These are phyloP conservation scores for Macropodus opercularis DNA, from an alignment of 2,797 vertebrate species.

Conservation along the genomic window DNA sequence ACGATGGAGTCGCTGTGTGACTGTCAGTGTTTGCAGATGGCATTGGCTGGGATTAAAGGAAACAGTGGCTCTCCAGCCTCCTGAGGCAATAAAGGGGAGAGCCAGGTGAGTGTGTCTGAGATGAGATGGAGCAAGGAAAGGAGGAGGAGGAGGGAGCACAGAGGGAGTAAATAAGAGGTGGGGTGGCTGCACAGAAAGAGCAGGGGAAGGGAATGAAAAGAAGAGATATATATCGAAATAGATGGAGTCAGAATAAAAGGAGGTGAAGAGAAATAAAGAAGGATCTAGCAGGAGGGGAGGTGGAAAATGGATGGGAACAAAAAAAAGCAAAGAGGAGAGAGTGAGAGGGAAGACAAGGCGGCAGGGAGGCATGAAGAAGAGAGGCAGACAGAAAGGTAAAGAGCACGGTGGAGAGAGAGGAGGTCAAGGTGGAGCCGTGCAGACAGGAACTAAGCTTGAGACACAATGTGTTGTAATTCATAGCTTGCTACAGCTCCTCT, in stretches of 20 bases:
- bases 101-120: constrained; percentile 91
- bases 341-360: constrained; percentile 50
- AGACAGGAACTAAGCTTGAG: constrained; percentile 80
- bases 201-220: constrained; percentile 61
- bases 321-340: constrained; percentile 23
- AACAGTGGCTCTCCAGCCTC: constrained; percentile 78
- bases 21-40: constrained; percentile 74
- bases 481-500: constrained; percentile 84
- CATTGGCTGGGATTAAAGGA: constrained; percentile 80
- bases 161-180: constrained; percentile 73
- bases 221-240: constrained; percentile 68
- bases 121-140: constrained; percentile 74
- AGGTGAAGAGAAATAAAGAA: constrained; percentile 58
- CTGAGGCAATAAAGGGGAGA: constrained; percentile 84
- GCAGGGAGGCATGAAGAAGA: constrained; percentile 64
- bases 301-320: constrained; percentile 51
- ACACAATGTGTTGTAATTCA: constrained; percentile 95
- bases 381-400: constrained; percentile 67
- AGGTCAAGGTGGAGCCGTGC: constrained; percentile 79
- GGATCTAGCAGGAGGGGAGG: constrained; percentile 47
- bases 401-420: constrained; percentile 59
- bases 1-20: constrained; percentile 67
- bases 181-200: constrained; percentile 53
- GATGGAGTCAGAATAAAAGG: constrained; percentile 69
- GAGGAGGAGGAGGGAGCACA: constrained; percentile 47